Base-by-base conservation (phyloP, 2,113 vertebrate genomes). In the Rhea pennata region DNA sequence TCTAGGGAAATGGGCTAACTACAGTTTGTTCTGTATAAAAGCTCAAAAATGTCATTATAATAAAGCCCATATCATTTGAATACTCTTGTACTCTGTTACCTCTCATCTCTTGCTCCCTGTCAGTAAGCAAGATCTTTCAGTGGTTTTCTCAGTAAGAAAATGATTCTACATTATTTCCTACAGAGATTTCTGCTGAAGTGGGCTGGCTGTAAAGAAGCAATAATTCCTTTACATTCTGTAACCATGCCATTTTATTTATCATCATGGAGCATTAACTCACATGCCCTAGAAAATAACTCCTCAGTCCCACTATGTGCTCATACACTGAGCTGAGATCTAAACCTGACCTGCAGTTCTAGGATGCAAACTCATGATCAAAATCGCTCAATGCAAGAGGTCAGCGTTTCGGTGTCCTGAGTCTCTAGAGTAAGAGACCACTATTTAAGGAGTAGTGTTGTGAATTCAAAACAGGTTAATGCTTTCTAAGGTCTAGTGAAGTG, bases 281-380 rank as follows among this genome's bases (percentile, higher is more conserved):
- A 72, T 94, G 94, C 90, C 88, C 95, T 94, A 62, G 77, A 80
- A 95, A 93, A 79, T 95, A 96, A 88, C 95, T 97, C 80, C 74
- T 95, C 67, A 74, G 80, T 94, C 74, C 39, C 31, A 66, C 9
- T 83, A 44, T 62, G 88, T 92, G 86, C 80, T 90, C 36, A 42
- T 81, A 71, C 62, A 48, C 62, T 83, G 71, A 93, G 66, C 58
- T 56, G 84, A 88, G 83, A 80, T 82, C 85, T 90, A 94, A 96
- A 82, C 82, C 74, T 91, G 84, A 74, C 59, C 90, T 74, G 74
- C 85, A 74, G 69, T 53, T 95, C 88, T 92, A 93, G 70, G 79
- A 85, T 86, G 92, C 92, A 96, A 92, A 91, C 65, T 92, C 69
- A 40, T 78, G 77, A 91, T 94, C 81, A 87, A 92, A 85, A 94